Evolutionary conservation across 2,797 vertebrate species (phyloP).

Genomic region (Pipistrellus pipistrellus): DNA sequence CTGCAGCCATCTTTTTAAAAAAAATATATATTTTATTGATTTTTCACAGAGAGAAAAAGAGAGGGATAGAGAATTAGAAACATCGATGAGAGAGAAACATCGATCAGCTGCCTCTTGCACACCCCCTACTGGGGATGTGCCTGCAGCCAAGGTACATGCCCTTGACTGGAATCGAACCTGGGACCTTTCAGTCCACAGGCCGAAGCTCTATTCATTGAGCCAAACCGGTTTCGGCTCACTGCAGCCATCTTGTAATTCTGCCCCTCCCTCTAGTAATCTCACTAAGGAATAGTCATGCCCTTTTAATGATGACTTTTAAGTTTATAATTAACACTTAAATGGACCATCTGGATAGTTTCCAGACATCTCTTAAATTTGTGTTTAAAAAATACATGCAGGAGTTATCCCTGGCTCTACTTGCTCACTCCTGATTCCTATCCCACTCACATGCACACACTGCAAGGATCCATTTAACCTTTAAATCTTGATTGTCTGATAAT

Average conservation of each 20-base stretch:
- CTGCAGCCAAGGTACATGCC: no score
- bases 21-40: no score
- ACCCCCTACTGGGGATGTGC: no score
- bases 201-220: no score
- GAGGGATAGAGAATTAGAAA: no score
- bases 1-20: background rate
- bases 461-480: background rate
- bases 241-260: background rate
- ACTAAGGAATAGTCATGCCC: background rate
- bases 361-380: background rate
- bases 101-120: no score
- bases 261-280: background rate
- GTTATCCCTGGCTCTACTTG: background rate
- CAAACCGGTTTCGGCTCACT: background rate
- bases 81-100: no score
- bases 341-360: background rate
- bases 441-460: background rate
- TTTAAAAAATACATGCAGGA: constrained; percentile 3
- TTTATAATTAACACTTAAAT: background rate
- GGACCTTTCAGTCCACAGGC: no score
- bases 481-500: background rate
- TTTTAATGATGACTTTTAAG: background rate
- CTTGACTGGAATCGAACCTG: no score
- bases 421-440: background rate
- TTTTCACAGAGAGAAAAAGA: no score